phyloP scores from a whole-genome alignment of 2,888 invertebrate species.

The Drosophila formosana region DNA sequence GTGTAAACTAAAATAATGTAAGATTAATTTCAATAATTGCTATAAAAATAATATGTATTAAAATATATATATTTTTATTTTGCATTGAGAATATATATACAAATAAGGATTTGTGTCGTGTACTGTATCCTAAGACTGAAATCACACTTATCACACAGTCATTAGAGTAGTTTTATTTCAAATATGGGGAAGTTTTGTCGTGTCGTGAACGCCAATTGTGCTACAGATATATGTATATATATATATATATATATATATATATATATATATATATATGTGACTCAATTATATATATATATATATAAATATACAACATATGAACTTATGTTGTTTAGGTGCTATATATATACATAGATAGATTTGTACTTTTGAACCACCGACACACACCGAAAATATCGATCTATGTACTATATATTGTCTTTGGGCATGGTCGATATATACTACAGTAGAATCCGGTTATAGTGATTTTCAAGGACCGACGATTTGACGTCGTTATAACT shows the following conservation, averaged over 20 bases:
- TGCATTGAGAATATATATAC: background rate
- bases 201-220: background rate
- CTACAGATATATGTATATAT: too few relatives aligned
- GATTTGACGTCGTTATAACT: too few relatives aligned
- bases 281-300: background rate
- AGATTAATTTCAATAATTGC: too few relatives aligned
- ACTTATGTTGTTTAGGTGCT: background rate
- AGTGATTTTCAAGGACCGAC: too few relatives aligned
- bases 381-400: conserved; percentile 18
- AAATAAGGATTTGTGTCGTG: conserved; percentile 4
- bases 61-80: background rate
- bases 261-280: too few relatives aligned
- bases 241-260: too few relatives aligned
- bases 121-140: conserved; percentile 30
- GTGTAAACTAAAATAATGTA: too few relatives aligned
- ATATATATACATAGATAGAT: conserved; percentile 17
- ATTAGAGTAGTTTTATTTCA: background rate
- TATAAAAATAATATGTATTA: background rate
- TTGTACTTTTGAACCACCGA: conserved; percentile 36
- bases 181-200: background rate
- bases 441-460: background rate
- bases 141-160: conserved; percentile 11
- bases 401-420: background rate
- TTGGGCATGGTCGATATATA: background rate
- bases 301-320: background rate